Evolutionary conservation across 2,888 invertebrate species (phyloP), one percentile per base, ranked within the genome.

Genomic region (Crematogaster levior): DNA sequence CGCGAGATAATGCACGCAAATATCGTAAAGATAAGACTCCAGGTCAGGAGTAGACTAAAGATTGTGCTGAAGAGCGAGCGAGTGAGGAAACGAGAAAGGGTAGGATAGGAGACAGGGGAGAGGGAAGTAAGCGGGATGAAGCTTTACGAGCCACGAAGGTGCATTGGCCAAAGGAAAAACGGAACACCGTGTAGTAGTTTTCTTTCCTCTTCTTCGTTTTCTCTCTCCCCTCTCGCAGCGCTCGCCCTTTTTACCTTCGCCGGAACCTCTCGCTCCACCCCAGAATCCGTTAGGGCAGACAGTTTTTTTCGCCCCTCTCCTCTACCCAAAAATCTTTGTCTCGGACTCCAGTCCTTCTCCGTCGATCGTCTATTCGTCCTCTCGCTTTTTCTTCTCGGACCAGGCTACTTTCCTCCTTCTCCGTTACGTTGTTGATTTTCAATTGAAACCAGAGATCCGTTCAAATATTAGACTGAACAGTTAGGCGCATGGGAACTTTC

Each of bases 361-460:
- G 72, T 60, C 48, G 66, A 73, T 56, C 80, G 68, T 65, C 51
- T 68, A 74, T 21, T 53, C 24, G 60, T 27, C 12, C 63, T 81
- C 40, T 63, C 75, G 89, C 89, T 86, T 84, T 72, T 74, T 61
- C 73, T 85, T 83, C 75, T 73, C 73, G 84, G 77, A 84, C 84
- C 85, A 74, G 82, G 84, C 80, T 58, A 81, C 66, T 84, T 82
- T 86, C 84, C 85, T 83, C 83, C 75, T 82, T 82, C 75, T 81
- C 82, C 66, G 77, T 65, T 79, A 83, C 85, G 88, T 89, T 91
- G 92, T 93, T 93, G 93, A 94, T 94, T 93, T 93, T 93, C 93
- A 93, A 94, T 94, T 94, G 94, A 94, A 94, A 94, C 92, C 88
- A 84, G 93, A 93, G 94, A 94, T 94, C 93, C 92, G 89, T 86